Conservation (phyloP, 2,797 vertebrate genomes). For the Hippopotamyrus pictus region DNA sequence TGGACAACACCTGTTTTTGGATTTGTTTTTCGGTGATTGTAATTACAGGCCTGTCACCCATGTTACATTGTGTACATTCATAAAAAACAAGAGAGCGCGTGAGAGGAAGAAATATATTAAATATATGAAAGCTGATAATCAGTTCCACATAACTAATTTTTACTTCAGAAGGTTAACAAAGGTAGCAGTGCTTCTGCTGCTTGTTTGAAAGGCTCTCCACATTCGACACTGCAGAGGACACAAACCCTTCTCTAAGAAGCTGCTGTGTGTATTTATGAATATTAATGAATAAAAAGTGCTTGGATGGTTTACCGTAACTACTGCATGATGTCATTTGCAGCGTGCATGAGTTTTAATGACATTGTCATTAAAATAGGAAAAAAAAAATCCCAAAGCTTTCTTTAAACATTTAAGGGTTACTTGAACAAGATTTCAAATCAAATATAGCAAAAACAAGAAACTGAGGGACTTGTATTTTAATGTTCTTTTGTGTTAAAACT, state of each 20-base stretch:
- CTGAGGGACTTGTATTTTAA: conserved; percentile 25
- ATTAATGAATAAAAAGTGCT: conserved; percentile 99
- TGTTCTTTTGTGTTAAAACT: conserved; percentile 30
- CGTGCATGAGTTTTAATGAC: conserved; percentile 97
- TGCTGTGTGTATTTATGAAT: conserved; percentile 99
- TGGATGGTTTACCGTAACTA: conserved; percentile 99
- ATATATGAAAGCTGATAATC: conserved; percentile 84
- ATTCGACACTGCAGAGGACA: conserved; percentile 87
- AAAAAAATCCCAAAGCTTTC: conserved; percentile 81
- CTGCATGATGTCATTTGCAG: conserved; percentile 99
- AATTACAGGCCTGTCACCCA: conserved; percentile 98
- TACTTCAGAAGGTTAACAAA: conserved; percentile 89
- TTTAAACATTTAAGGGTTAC: conserved; percentile 66
- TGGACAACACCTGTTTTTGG: conserved; percentile 75
- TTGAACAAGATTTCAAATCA: conserved; percentile 41
- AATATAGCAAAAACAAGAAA: conserved; percentile 40
- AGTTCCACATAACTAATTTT: conserved; percentile 95
- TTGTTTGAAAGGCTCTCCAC: conserved; percentile 90
- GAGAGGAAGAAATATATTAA: conserved; percentile 53
- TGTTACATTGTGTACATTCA: conserved; percentile 98
- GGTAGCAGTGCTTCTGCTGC: conserved; percentile 81
- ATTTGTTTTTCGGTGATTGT: conserved; percentile 91
- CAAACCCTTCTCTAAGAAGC: conserved; percentile 88
- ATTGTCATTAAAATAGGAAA: conserved; percentile 67
- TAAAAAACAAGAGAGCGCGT: conserved; percentile 56